Base-by-base conservation (phyloP, 2,113 vertebrate species). In the Willisornis vidua region DNA sequence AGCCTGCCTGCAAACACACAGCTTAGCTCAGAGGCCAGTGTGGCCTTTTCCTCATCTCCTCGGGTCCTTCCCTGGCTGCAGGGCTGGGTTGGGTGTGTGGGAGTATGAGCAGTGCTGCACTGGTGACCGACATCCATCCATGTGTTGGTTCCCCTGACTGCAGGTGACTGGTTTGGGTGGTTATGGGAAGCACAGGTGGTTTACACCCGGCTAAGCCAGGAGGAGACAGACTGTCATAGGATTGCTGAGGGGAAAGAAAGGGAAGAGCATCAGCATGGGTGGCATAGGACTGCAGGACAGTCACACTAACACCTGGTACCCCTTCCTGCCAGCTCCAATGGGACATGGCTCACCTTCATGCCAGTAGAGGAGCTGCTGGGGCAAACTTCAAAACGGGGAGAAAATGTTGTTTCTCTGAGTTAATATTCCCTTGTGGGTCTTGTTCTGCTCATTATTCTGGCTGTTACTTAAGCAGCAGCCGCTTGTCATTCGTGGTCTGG, bases 401-500 rank as follows among this genome's bases (percentile, higher is more conserved):
- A 95, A 90, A 83, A 62, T 5, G 17, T 11, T 51, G 46, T 61
- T 86, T 73, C 65, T 83, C 59, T 0, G 14, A 74, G 86, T 92
- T 95, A 90, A 92, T 59, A 84, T 88, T 93, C 96, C 79, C 75
- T 51, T 58, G 82, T 0, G 7, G 72, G 76, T 58, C 88, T 52
- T 51, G 18, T 66, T 92, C 96, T 93, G 63, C 88, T 97, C 95
- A 83, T 95, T 97, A 94, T 95, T 97, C 96, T 74, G 88, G 79
- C 94, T 25, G 16, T 94, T 93, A 83, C 85, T 95, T 90, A 83
- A 96, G 95, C 90, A 93, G 83, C 90, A 90, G 90, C 94, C 89
- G 18, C 94, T 94, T 31, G 10, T 93, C 96, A 94, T 85, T 94
- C 43, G 71, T 79, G 87, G 78, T 19, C 87, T 46, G 11, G 63